Evolutionary conservation across 2,888 invertebrate species (phyloP), one percentile per base, ranked within the genome.

Genomic region (Hermodice carunculata): DNA sequence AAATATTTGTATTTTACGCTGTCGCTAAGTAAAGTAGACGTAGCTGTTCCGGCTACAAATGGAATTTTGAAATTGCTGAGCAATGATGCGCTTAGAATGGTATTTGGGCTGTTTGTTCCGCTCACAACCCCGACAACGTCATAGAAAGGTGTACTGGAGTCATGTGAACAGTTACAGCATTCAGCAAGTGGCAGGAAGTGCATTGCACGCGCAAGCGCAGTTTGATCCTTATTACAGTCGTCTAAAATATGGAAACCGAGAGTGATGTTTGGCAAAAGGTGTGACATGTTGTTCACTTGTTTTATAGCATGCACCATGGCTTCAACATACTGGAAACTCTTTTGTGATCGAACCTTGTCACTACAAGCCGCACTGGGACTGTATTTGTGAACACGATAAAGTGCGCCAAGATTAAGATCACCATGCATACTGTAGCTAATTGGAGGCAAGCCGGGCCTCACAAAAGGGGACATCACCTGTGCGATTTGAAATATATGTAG

Each of bases 321-420:
- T 29, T 58, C 42, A 8, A 46, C n/a, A 46, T 62, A 62, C 40
- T 62, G 54, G 29, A 61, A 61, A 19, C 46, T 31, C 28, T 61
- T 61, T 29, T 31, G 44, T 6, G 53, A 52, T n/a, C n/a, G n/a
- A n/a, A n/a, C n/a, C n/a, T n/a, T n/a, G 2, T 48, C 42, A 1
- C 71, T 62, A 42, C 71, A 73, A 19, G 66, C 58, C 8, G 40
- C 29, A 8, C 40, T 34, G 8, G 53, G 48, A 37, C 69, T 56
- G 59, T 62, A 74, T n/a, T 37, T 31, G 24, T 71, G 70, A 14
- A 77, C 58, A 1, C 74, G 64, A 46, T 77, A 66, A 5, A 78
- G 46, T 3, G 71, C 74, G 0, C 76, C 78, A 6, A 78, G 61
- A 31, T 61, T 70, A 5, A 78, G 53, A 51, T 78, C 73, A 0